These are phyloP conservation scores for Scatophagus argus DNA, from an alignment of 2,113 vertebrate species.

Conservation along the genomic window DNA sequence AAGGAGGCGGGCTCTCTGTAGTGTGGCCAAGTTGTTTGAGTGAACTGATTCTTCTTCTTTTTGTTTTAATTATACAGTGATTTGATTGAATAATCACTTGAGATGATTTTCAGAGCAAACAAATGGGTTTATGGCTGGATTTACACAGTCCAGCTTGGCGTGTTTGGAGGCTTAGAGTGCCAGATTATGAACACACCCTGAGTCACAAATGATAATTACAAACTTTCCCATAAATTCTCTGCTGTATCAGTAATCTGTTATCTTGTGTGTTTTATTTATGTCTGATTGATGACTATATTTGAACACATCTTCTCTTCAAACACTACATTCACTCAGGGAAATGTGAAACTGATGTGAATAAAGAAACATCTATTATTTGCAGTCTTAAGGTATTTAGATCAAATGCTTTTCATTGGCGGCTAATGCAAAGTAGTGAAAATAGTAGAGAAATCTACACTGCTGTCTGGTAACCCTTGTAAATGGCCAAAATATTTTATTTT, in stretches of 20 bases:
- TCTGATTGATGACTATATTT: constrained; percentile 17
- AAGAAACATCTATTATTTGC: constrained; percentile 38
- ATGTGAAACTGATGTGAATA: constrained; percentile 9
- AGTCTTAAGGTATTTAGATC: constrained; percentile 61
- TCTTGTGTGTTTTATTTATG: constrained; percentile 9
- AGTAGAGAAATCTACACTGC: constrained; percentile 58
- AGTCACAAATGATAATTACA: constrained; percentile 58
- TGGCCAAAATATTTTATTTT: constrained; percentile 54
- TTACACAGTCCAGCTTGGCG: constrained; percentile 53
- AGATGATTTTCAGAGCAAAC: constrained; percentile 58
- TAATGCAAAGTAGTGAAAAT: constrained; percentile 79
- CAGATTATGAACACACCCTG: constrained; percentile 47
- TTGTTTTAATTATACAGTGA: constrained; percentile 47
- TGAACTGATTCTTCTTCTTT: constrained; percentile 27
- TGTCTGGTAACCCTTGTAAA: constrained; percentile 66
- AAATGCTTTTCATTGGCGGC: constrained; percentile 56
- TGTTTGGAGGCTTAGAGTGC: constrained; percentile 18
- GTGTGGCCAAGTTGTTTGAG: constrained; percentile 39
- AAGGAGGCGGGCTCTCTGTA: constrained; percentile 32
- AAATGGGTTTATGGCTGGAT: constrained; percentile 58
- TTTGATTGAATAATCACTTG: constrained; percentile 57
- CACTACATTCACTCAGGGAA: constrained; percentile 2
- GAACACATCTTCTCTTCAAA: background rate
- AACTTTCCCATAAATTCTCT: constrained; percentile 50
- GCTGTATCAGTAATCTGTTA: constrained; percentile 18